Evolutionary conservation across 2,797 vertebrate genomes (phyloP), one percentile per base, ranked within the genome.

Genomic region (Tarsius wallacei): DNA sequence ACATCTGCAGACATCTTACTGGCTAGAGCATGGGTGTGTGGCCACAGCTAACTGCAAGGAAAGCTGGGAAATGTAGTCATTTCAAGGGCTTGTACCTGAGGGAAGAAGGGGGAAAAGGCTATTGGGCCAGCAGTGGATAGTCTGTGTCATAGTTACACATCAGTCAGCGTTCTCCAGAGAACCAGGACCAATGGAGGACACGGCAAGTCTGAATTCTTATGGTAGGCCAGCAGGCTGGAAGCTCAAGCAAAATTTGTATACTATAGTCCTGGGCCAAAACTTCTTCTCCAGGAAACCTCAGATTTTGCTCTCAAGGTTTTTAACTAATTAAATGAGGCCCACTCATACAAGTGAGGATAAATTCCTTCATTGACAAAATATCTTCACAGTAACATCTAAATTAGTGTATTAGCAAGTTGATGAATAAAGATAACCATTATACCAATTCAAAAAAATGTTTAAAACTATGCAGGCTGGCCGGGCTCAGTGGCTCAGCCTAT

Each of bases 41-140:
- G 17, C 11, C 47, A 55, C 10, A 24, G 21, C 47, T 74, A 73
- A 51, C 64, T 61, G 15, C 51, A 55, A 57, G 26, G 31, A 66
- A 80, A 55, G 17, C 31, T 95, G 77, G 66, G 61, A 85, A 96
- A 90, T 42, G 70, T 90, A 84, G 63, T 90, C 21, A 51, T 61
- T 47, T 53, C 53, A 55, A 28, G 31, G 19, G 9, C 10, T 55
- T 94, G 91, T 31, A 63, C n/a, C 19, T 42, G 2, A n/a, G 10
- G 51, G 51, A 91, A 87, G 22, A 77, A 47, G 59, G 59, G 36
- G 26, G 63, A 16, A 82, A 76, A 83, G 3, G 31, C n/a, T 33
- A 33, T 10, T 55, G 7, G 36, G 33, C 55, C 42, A 91, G 26
- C 70, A 87, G 63, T 86, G 61, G 74, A 85, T 26, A 64, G 81